Conservation (phyloP, 2,797 vertebrate species). For the Amazona finschi region DNA sequence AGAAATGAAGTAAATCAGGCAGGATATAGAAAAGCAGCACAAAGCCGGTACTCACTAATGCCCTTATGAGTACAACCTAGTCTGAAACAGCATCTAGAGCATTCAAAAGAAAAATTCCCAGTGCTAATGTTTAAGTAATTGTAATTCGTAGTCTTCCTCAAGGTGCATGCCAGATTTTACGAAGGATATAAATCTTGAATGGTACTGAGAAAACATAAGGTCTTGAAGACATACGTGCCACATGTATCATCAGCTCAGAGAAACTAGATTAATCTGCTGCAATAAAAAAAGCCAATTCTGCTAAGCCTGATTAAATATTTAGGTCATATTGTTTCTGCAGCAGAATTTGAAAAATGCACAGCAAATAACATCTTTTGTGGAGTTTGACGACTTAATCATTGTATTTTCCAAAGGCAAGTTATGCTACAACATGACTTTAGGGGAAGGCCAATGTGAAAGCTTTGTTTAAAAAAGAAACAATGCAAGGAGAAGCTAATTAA, state of each 20-base stretch:
- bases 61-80: not conserved
- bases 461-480: not conserved
- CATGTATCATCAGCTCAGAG: constrained; percentile 35
- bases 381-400: not conserved
- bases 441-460: not conserved
- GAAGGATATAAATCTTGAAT: constrained; percentile 18
- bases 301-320: constrained; percentile 68
- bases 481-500: not conserved
- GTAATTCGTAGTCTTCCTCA: constrained; percentile 21
- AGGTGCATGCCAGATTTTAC: constrained; percentile 7
- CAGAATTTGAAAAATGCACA: constrained; percentile 42
- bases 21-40: not conserved
- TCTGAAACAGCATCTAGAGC: not conserved
- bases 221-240: constrained; percentile 22
- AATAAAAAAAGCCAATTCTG: constrained; percentile 46
- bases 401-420: not conserved
- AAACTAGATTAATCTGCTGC: constrained; percentile 42
- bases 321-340: constrained; percentile 40
- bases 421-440: not conserved
- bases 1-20: not conserved
- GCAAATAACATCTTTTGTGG: not conserved
- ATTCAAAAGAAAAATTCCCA: not conserved
- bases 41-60: not conserved
- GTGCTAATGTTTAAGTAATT: constrained; percentile 12
- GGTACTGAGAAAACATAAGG: constrained; percentile 34